Evolutionary conservation across 2,113 vertebrate genomes (phyloP), one percentile per base, ranked within the genome.

Genomic region (Bos javanicus): DNA sequence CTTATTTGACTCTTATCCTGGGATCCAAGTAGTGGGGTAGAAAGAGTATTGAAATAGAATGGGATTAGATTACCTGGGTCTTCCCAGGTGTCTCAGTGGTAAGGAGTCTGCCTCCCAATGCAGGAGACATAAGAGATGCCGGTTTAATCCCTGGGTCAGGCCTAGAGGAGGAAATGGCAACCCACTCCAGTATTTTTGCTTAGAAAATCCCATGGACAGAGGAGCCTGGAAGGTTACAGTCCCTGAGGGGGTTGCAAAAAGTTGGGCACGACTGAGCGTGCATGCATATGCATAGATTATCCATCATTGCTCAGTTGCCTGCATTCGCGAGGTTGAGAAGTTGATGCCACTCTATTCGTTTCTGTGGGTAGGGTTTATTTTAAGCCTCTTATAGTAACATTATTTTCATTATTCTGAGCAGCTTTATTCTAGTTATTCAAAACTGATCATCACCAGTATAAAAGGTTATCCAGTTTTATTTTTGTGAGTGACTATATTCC

Each of bases 201-300:
- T 74, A 12, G 71, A 74, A 74, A 74, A 25, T 43, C 36, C 71
- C 11, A 13, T 43, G 71, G 71, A 43, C 36, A 13, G 21, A 74
- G 71, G 23, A 76, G 23, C 71, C 23, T 76, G 71, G 39, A 76
- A 6, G 39, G 71, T 14, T 26, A 76, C 23, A 76, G 71, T 43
- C 36, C n/a, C 5, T 39, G 67, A 39, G 39, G 67, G 19, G 10
- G 64, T 23, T 36, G 14, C 71, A 43, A 43, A 39, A 36, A 39
- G 11, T 13, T 25, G 23, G 71, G 43, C 36, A 76, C 0, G 12
- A 7, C 71, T 43, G 36, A 43, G 71, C 11, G 1, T 0, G 0
- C 23, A 7, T 0, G 0, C 23, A 14, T 74, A 14, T 7, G 12
- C 6, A 0, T 76, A 26, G 71, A 14, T 76, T 7, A 26, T 39